Evolutionary conservation across 2,113 vertebrate genomes (phyloP), one percentile per base, ranked within the genome.

Genomic region (Psettodes erumei): DNA sequence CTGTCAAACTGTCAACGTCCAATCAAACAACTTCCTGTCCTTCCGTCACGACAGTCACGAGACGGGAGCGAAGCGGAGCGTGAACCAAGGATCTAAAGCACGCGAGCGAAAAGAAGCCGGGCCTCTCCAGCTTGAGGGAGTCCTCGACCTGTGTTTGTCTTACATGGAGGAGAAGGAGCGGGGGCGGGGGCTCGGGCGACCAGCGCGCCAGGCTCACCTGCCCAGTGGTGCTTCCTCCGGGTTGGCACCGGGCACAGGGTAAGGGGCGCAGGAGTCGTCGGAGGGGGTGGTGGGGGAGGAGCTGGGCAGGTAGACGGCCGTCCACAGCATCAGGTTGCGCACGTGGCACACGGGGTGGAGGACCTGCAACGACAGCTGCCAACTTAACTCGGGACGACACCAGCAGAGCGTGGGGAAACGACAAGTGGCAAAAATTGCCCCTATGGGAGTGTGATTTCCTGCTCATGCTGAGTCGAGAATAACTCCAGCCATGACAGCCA

Each of bases 331-430:
- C 71, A 99, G 77, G 85, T 98, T 99, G 13, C 97, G 94, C 60
- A 99, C 97, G 1, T 99, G 97, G 93, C 97, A 99, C 85, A 99
- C 98, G 0, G 98, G 98, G 68, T 96, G 96, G 69, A 99, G 96
- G 90, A 99, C 97, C 98, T 99, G 82, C 5, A 47, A 71, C 16
- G 75, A 81, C 11, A 69, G 25, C 50, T 32, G n/a, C 28, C 59
- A 56, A 53, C 21, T 77, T 53, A 58, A 56, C 38, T 51, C 15
- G 5, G 19, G 15, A 40, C 5, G 27, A 28, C 4, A 28, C 19
- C 32, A 6, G 32, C 37, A 30, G 21, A 64, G n/a, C n/a, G n/a
- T n/a, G n/a, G n/a, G n/a, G n/a, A n/a, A n/a, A n/a, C n/a, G n/a
- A n/a, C n/a, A n/a, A n/a, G n/a, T n/a, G n/a, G n/a, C n/a, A n/a